Base-by-base conservation (phyloP, 2,888 invertebrate genomes). In the Heliconius ismenius region DNA sequence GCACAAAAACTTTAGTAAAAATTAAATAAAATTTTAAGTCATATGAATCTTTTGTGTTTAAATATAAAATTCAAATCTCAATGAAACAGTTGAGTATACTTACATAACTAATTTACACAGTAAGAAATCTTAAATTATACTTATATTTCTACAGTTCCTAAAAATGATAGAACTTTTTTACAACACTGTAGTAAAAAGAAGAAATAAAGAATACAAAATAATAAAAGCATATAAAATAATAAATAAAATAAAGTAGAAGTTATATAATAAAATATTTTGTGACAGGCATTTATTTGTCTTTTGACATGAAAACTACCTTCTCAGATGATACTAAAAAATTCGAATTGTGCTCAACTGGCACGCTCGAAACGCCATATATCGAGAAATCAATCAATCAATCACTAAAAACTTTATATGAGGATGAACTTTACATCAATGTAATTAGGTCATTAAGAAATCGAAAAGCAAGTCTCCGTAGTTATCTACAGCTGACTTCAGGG, bases 11-110 rank as follows among this genome's bases (percentile, higher is more conserved):
- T 18, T 49, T 49, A 21, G 2, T 49, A 58, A 58, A 58, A 58
- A 58, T 10, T 10, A n/a, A 58, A n/a, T n/a, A 11, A 54, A n/a
- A 58, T 9, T 11, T n/a, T 58, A n/a, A 58, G 7, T 18, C 18
- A n/a, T 21, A 58, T 58, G 21, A 58, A n/a, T 10, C n/a, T n/a
- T 10, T 4, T 58, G 58, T 58, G n/a, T 58, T 58, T 58, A 15
- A 49, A 58, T 11, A n/a, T 58, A 58, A 58, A 3, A n/a, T 65
- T 65, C n/a, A 36, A 65, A 65, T 65, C 36, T 36, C 36, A 65
- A 36, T 36, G n/a, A 65, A 65, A n/a, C 21, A 28, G 36, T 1
- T 65, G 36, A 64, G 64, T n/a, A 65, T 36, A 65, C 11, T 36
- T 65, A 21, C 18, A 21, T 32, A 64, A 18, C 21, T 32, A 21